phyloP scores from a whole-genome alignment of 2,888 invertebrate genomes.

The Ashinkailepas kermadecensis region DNA sequence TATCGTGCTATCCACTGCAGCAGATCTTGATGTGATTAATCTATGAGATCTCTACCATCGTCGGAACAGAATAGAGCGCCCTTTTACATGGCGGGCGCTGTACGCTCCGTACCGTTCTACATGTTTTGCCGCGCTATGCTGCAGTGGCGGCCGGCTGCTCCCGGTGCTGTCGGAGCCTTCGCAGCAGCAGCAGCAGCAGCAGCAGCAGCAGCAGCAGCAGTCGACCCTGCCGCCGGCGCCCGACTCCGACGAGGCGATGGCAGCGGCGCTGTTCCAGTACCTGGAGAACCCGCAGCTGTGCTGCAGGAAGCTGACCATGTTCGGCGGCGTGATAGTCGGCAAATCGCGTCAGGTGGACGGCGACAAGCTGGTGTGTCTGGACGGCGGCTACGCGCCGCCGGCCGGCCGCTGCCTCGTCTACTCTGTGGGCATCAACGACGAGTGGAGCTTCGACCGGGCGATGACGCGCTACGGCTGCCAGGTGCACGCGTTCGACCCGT shows the following conservation, averaged over 20 bases:
- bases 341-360: not conserved
- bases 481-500: constrained; percentile 6
- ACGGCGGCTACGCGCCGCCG: not conserved
- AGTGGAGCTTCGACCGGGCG: constrained; percentile 3
- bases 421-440: not conserved
- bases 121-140: not conserved
- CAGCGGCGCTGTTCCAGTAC: not conserved
- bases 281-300: not conserved
- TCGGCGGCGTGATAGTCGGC: not conserved
- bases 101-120: too few species aligned
- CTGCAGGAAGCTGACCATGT: not conserved
- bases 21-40: not conserved
- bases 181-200: too few species aligned
- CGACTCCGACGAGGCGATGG: not conserved
- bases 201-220: not conserved
- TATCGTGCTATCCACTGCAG: too few species aligned
- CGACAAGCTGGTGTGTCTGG: not conserved
- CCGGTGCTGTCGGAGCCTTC: too few species aligned
- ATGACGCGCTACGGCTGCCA: not conserved
- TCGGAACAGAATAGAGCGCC: not conserved
- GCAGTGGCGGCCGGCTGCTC: not conserved
- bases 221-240: not conserved
- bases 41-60: not conserved
- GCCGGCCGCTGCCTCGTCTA: not conserved
- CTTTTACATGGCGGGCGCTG: not conserved